Evolutionary conservation across 2,797 vertebrate genomes (phyloP).

Genomic region (Ctenopoma kingsleyae): DNA sequence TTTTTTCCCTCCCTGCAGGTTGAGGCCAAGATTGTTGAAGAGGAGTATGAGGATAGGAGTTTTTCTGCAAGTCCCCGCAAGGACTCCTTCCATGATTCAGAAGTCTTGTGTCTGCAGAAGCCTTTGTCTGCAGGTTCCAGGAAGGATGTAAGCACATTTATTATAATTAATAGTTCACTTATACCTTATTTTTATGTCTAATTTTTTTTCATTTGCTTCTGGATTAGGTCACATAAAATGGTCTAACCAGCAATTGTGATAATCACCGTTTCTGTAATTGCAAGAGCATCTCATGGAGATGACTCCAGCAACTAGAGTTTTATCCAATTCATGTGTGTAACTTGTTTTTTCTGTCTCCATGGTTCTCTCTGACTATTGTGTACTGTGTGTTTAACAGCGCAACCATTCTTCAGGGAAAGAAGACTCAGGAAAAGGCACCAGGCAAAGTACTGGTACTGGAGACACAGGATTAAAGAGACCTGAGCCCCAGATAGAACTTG

Average conservation of each 20-base stretch:
- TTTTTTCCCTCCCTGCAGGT: slow-evolving; percentile 61
- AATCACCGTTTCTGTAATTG: slow-evolving; percentile 62
- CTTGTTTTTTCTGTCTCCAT: slow-evolving; percentile 50
- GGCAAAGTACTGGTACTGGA: slow-evolving; percentile 19
- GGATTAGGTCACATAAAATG: slow-evolving; percentile 56
- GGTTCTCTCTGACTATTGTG: slow-evolving; percentile 34
- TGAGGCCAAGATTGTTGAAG: slow-evolving; percentile 76
- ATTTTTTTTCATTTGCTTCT: slow-evolving; percentile 50
- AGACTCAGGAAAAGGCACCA: slow-evolving; percentile 35
- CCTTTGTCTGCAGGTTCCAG: slow-evolving; percentile 35
- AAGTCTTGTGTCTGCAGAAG: slow-evolving; percentile 26
- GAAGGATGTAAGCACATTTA: slow-evolving; percentile 56
- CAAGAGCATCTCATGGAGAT: slow-evolving; percentile 29
- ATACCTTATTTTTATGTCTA: slow-evolving; percentile 51
- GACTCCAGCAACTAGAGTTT: slow-evolving; percentile 37
- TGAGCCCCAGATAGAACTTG: slow-evolving; percentile 50
- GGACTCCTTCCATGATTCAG: slow-evolving; percentile 41
- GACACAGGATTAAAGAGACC: slow-evolving; percentile 36
- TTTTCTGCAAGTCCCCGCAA: slow-evolving; percentile 42
- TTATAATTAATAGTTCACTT: slow-evolving; percentile 53
- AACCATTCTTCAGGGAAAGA: slow-evolving; percentile 29
- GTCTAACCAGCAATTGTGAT: slow-evolving; percentile 57
- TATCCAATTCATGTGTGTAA: slow-evolving; percentile 32
- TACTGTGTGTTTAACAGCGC: slow-evolving; percentile 23
- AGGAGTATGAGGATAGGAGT: slow-evolving; percentile 57